Conservation (phyloP, 2,113 vertebrate genomes). For the Psilopogon haemacephalus region DNA sequence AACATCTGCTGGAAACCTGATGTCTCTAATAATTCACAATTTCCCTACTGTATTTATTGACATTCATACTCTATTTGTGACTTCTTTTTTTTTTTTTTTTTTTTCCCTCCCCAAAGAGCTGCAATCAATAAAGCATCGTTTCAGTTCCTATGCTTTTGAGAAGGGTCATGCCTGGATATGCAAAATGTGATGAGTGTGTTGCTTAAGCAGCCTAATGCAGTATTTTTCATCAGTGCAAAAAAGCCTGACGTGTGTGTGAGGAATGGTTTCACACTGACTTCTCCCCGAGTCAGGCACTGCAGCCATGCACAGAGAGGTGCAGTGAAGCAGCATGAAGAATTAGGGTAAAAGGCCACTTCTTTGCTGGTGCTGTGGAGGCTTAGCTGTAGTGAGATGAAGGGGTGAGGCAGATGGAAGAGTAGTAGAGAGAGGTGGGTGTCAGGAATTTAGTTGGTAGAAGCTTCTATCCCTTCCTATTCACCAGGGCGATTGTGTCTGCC, state of each 20-base stretch:
- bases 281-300: not conserved
- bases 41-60: constrained; percentile 49
- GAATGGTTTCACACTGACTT: not conserved
- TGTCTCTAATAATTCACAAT: constrained; percentile 63
- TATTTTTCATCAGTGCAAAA: not conserved
- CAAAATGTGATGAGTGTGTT: not conserved
- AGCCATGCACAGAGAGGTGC: not conserved
- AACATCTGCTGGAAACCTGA: constrained; percentile 66
- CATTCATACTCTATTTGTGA: constrained; percentile 33
- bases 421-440: not conserved
- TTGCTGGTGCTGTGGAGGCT: not conserved
- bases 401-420: not conserved
- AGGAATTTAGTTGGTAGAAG: not conserved
- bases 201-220: not conserved
- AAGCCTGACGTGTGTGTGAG: not conserved
- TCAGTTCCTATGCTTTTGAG: constrained; percentile 26
- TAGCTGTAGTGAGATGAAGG: not conserved
- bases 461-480: not conserved
- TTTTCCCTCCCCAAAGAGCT: constrained; percentile 28
- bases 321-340: not conserved
- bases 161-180: not conserved
- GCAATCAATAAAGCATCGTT: constrained; percentile 44
- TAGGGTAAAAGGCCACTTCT: not conserved
- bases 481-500: rapidly evolving
- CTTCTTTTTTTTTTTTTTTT: not conserved